phyloP scores from a whole-genome alignment of 64 coral and sea anemone species.

The Porites lutea region DNA sequence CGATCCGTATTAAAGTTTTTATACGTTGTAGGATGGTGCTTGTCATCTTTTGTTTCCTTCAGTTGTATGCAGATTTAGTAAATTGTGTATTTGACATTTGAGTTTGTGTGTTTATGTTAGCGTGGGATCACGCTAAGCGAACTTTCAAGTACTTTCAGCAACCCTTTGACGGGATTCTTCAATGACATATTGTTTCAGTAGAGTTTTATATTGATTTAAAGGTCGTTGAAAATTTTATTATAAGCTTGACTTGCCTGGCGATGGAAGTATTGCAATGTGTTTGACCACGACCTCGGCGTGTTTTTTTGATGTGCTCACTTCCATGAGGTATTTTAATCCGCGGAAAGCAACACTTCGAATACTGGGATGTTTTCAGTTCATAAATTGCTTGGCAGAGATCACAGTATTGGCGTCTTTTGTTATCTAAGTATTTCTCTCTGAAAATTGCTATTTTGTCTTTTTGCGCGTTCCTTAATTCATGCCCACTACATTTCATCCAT shows the following conservation, averaged over 20 bases:
- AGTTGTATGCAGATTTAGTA: neutral
- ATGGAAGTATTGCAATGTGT: neutral
- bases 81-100: neutral
- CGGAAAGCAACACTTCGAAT: neutral
- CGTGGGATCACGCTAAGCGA: slow-evolving; percentile 29
- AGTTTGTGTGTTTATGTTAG: slow-evolving; percentile 28
- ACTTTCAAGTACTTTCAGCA: slow-evolving; percentile 48
- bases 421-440: neutral
- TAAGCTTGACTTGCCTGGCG: neutral
- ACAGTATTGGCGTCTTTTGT: neutral
- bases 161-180: neutral
- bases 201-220: slow-evolving; percentile 48
- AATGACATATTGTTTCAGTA: slow-evolving; percentile 40
- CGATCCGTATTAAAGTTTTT: too few relatives aligned
- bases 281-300: neutral
- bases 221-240: slow-evolving; percentile 15
- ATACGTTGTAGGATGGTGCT: too few relatives aligned
- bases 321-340: neutral
- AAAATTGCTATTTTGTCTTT: neutral
- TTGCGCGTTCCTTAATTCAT: neutral
- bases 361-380: neutral
- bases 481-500: neutral
- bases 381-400: neutral
- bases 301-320: neutral
- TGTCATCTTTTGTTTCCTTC: neutral